A percentile compares a stretch with the other conserved stretches of the same genome.
phyloP scores from a whole-genome alignment of 2,797 vertebrate genomes.

The Sebastes baramenuke region DNA sequence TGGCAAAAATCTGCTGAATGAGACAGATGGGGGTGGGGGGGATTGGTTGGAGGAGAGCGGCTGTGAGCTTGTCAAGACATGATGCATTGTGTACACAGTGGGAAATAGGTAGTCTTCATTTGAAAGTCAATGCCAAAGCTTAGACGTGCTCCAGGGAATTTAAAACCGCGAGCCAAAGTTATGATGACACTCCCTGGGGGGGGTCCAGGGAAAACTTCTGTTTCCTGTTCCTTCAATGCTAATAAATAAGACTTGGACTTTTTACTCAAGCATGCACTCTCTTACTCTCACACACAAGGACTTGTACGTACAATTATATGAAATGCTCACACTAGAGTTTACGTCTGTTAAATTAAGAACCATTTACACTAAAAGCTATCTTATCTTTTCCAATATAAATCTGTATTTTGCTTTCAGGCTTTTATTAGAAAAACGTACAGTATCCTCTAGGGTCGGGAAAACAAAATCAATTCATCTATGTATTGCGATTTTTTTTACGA shows the following conservation, averaged over 20 bases:
- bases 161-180: slow-evolving; percentile 67
- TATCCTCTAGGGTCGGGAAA: too few species aligned
- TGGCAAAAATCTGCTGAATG: slow-evolving; percentile 53
- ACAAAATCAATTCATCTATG: too few species aligned
- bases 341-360: not conserved
- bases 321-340: not conserved
- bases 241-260: slow-evolving; percentile 17
- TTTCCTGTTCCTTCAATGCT: slow-evolving; percentile 26
- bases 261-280: slow-evolving; percentile 1
- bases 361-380: not conserved
- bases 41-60: not conserved
- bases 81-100: slow-evolving; percentile 74
- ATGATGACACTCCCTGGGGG: slow-evolving; percentile 65
- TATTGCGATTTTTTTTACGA: too few species aligned
- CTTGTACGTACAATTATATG: not conserved
- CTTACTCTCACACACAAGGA: not conserved
- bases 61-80: slow-evolving; percentile 69
- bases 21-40: slow-evolving; percentile 6
- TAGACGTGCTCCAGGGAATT: slow-evolving; percentile 68
- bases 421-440: not conserved
- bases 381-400: not conserved
- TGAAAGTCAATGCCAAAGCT: slow-evolving; percentile 81
- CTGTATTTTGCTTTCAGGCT: not conserved
- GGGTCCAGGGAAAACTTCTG: slow-evolving; percentile 40
- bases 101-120: slow-evolving; percentile 77